These are phyloP conservation scores for Chondrosia reniformis DNA, from an alignment of 37 sponge, comb jelly and placozoan species.

Conservation along the genomic window DNA sequence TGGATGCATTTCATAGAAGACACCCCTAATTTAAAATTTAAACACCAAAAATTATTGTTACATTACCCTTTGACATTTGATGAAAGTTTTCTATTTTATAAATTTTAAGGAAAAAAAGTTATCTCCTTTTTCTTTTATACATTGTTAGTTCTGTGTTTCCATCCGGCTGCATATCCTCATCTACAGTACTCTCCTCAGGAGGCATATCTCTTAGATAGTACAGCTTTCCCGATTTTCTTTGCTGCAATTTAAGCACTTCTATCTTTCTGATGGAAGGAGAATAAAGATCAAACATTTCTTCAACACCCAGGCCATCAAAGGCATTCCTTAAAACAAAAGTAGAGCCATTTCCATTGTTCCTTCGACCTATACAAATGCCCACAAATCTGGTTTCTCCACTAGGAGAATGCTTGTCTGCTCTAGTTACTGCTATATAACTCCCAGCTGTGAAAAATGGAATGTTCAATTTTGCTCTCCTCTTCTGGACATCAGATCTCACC, in stretches of 20 bases:
- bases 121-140: neutral
- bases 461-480: conserved; percentile 16
- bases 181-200: conserved; percentile 59
- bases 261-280: conserved; percentile 71
- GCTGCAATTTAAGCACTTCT: conserved; percentile 76
- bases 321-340: conserved; percentile 77
- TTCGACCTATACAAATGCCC: conserved; percentile 78
- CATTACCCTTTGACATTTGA: neutral
- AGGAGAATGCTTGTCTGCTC: conserved; percentile 59
- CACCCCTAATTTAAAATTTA: too few species aligned
- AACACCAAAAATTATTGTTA: conserved; percentile 8
- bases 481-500: conserved; percentile 53
- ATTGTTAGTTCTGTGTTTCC: neutral
- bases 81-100: neutral
- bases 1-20: conserved; percentile 86
- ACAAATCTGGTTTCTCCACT: conserved; percentile 64
- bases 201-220: conserved; percentile 82
- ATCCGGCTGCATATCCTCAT: conserved; percentile 52
- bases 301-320: conserved; percentile 62
- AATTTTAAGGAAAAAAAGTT: neutral
- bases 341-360: conserved; percentile 66
- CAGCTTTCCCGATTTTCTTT: conserved; percentile 65
- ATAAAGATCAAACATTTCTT: conserved; percentile 75
- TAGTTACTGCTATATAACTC: conserved; percentile 62
- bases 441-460: conserved; percentile 75